A percentile compares a stretch with the other conserved stretches of the same genome.
Conservation (phyloP, 2,113 vertebrate species). For the Brachyhypopomus occidentalis region DNA sequence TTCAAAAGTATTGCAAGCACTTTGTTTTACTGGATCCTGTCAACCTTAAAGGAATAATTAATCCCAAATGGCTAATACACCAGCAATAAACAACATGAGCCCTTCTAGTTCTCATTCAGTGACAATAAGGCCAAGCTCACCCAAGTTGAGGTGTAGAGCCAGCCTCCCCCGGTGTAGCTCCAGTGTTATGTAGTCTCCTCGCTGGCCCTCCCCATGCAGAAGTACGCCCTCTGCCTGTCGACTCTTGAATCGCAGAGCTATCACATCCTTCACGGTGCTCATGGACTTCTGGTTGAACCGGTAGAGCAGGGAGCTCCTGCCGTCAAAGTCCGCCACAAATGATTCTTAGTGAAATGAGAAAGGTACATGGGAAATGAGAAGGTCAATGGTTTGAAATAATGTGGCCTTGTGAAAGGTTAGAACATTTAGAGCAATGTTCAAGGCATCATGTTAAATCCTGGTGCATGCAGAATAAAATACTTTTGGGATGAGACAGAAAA, state of each 20-base stretch:
- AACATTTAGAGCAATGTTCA: not conserved
- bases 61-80: too few species aligned
- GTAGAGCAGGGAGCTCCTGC: slow-evolving; percentile 94
- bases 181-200: slow-evolving; percentile 92
- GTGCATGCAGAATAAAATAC: too few species aligned
- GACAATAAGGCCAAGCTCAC: slow-evolving; percentile 68
- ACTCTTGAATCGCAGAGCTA: slow-evolving; percentile 95
- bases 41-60: too few species aligned
- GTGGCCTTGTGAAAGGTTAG: not conserved
- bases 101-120: too few species aligned
- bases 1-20: too few species aligned
- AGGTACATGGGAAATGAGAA: not conserved
- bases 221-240: slow-evolving; percentile 91
- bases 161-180: slow-evolving; percentile 90
- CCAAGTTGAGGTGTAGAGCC: slow-evolving; percentile 87
- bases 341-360: slow-evolving; percentile 77
- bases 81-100: too few species aligned
- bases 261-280: slow-evolving; percentile 96
- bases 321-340: slow-evolving; percentile 91
- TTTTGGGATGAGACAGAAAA: not conserved
- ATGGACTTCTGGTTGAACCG: slow-evolving; percentile 98
- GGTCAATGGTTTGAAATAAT: not conserved
- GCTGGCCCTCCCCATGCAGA: slow-evolving; percentile 93
- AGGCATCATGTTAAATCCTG: too few species aligned
- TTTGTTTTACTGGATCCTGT: too few species aligned